phyloP scores from a whole-genome alignment of 1,140 invertebrate species.

The Drosophila seguyi region DNA sequence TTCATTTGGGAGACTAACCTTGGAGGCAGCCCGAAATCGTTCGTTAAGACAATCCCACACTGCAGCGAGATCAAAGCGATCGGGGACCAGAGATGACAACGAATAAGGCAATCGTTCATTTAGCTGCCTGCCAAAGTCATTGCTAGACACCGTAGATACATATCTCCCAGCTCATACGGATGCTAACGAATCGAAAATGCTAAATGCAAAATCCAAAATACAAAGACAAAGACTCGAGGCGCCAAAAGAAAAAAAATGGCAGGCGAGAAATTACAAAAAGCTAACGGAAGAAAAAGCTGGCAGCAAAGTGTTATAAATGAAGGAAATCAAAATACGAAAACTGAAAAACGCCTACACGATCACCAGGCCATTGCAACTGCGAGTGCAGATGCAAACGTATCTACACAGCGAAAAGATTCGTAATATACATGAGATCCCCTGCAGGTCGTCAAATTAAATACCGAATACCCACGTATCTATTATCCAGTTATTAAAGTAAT shows the following conservation, averaged over 20 bases:
- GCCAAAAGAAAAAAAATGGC: conserved; percentile 48
- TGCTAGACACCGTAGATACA: conserved; percentile 63
- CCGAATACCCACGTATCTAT: background rate
- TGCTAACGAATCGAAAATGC: conserved; percentile 45
- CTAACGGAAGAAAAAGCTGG: conserved; percentile 65
- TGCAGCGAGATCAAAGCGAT: conserved; percentile 49
- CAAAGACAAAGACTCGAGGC: conserved; percentile 55
- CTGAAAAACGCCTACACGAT: conserved; percentile 59
- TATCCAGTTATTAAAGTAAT: background rate
- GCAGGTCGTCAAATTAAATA: background rate
- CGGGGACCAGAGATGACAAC: conserved; percentile 45
- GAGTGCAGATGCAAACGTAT: conserved; percentile 14
- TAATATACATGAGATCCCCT: background rate
- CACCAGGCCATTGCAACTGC: conserved; percentile 26
- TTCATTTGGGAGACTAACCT: conserved; percentile 33
- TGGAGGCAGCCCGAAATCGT: conserved; percentile 33
- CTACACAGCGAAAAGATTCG: background rate
- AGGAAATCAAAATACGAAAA: conserved; percentile 62
- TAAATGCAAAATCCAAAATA: conserved; percentile 8
- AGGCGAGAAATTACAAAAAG: conserved; percentile 61
- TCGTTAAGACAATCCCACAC: conserved; percentile 41
- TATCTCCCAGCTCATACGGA: conserved; percentile 43
- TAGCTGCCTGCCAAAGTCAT: conserved; percentile 50
- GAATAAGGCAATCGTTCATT: conserved; percentile 71
- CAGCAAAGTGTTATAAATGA: conserved; percentile 72